Evolutionary conservation across 1,140 invertebrate species (phyloP).

Genomic region (Mylabris phalerata): DNA sequence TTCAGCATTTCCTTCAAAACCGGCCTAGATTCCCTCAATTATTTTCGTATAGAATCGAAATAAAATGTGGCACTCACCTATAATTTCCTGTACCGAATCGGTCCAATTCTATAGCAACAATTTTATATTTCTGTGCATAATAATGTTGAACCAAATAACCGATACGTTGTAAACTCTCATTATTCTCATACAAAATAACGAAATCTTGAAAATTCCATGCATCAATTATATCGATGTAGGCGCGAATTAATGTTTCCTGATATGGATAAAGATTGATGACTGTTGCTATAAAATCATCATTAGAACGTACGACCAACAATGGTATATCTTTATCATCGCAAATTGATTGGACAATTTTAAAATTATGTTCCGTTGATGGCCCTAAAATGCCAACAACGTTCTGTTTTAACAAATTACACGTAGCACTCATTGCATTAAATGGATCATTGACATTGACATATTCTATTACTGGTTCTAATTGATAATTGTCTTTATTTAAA

Average conservation of each 20-base stretch:
- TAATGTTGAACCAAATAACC: slow-evolving; percentile 68
- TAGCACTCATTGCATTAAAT: slow-evolving; percentile 3
- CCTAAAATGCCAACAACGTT: slow-evolving; percentile 75
- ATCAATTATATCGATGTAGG: slow-evolving; percentile 64
- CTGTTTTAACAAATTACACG: slow-evolving; percentile 6
- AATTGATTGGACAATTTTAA: slow-evolving; percentile 76
- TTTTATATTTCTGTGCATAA: slow-evolving; percentile 46
- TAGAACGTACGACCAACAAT: slow-evolving; percentile 68
- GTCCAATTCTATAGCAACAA: slow-evolving; percentile 55
- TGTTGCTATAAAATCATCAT: slow-evolving; percentile 51
- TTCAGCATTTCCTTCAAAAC: slow-evolving; percentile 23
- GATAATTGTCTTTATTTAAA: too few relatives aligned
- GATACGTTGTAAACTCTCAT: slow-evolving; percentile 66
- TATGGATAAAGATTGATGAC: slow-evolving; percentile 8
- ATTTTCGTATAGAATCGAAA: too few relatives aligned
- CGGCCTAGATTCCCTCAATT: slow-evolving; percentile 20
- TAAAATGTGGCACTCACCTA: slow-evolving; percentile 8
- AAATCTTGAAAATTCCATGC: slow-evolving; percentile 74
- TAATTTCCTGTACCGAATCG: slow-evolving; percentile 48
- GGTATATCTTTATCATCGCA: slow-evolving; percentile 82
- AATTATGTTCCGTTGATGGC: slow-evolving; percentile 56
- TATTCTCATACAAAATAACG: slow-evolving; percentile 73
- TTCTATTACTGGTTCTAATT: background rate
- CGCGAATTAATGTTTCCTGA: slow-evolving; percentile 51
- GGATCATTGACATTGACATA: background rate